Percentiles rank a stretch among this genome's conserved stretches.
Evolutionary conservation across 2,113 vertebrate species (phyloP).

Genomic region (Rhabdomys dilectus): DNA sequence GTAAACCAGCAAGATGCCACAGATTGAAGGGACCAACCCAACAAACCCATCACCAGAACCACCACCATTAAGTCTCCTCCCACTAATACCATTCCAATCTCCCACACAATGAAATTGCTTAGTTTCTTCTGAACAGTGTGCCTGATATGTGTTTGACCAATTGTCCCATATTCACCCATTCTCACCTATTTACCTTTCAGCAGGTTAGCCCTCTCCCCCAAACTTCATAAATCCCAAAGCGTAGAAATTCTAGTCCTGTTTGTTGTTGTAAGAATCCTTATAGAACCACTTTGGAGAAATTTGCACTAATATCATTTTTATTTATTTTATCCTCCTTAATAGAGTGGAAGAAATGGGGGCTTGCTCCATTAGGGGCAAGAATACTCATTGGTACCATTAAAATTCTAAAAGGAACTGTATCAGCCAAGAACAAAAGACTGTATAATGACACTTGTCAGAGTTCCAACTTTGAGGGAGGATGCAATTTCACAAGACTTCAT

Average conservation of each 20-base stretch:
- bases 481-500: neutral
- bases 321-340: neutral
- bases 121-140: accelerated
- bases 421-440: neutral
- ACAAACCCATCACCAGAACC: too few relatives aligned
- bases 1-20: neutral
- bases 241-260: neutral
- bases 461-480: neutral
- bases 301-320: neutral
- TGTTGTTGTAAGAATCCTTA: neutral
- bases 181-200: neutral
- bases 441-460: neutral
- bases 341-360: neutral
- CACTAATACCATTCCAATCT: accelerated
- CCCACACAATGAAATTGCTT: too few relatives aligned
- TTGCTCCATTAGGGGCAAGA: neutral
- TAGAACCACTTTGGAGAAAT: neutral
- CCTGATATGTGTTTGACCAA: neutral
- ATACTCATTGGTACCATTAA: neutral
- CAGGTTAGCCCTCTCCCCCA: neutral
- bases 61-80: neutral
- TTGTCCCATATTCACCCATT: neutral
- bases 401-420: neutral
- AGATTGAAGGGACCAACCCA: neutral
- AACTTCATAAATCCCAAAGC: neutral